Percentiles rank a stretch among this genome's conserved stretches.
These are phyloP conservation scores for Dicrurus megarhynchus DNA, from an alignment of 2,113 vertebrate genomes.

Conservation along the genomic window DNA sequence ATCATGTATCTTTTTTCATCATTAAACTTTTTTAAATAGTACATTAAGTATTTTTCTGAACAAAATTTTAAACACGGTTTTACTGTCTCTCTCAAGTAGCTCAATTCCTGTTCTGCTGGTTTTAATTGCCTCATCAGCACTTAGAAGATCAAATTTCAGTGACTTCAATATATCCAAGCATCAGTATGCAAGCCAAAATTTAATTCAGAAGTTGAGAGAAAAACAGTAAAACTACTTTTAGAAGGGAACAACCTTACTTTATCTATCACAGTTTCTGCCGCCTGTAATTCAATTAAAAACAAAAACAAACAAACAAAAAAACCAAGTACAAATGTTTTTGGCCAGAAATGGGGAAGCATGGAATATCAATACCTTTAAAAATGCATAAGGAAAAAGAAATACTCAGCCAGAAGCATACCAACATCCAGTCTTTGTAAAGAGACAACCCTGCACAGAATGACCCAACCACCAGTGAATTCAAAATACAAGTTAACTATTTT, in stretches of 20 bases:
- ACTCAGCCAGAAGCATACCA: neutral
- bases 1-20: neutral
- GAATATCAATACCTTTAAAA: neutral
- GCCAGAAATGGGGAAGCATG: neutral
- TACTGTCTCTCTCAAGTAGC: slow-evolving; percentile 45
- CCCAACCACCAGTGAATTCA: neutral
- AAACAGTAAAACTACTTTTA: slow-evolving; percentile 15
- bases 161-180: slow-evolving; percentile 37
- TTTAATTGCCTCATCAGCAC: slow-evolving; percentile 45
- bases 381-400: neutral
- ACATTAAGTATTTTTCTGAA: neutral
- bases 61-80: neutral
- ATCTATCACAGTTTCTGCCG: neutral
- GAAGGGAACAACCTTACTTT: neutral
- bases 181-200: slow-evolving; percentile 20
- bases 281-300: neutral
- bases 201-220: slow-evolving; percentile 50
- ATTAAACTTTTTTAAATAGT: neutral
- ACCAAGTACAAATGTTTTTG: neutral
- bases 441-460: neutral
- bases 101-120: slow-evolving; percentile 38
- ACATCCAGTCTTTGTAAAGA: neutral
- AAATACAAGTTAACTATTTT: neutral
- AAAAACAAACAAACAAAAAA: neutral
- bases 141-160: slow-evolving; percentile 47